Percentiles rank a stretch among this genome's conserved stretches.
Evolutionary conservation across 2,113 vertebrate species (phyloP).

Genomic region (Notiomystis cincta): DNA sequence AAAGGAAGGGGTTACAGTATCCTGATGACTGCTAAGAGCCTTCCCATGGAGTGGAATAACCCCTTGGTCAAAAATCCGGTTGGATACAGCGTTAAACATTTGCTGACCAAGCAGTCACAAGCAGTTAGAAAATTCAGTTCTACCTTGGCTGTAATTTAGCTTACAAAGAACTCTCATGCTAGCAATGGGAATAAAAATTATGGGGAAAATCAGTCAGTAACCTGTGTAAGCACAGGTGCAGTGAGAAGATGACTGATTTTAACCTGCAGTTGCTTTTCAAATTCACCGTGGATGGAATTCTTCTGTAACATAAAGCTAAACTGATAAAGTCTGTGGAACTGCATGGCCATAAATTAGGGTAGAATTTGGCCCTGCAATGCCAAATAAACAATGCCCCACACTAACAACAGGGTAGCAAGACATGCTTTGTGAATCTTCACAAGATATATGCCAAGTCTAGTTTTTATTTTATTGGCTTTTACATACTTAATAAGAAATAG

Average conservation of each 20-base stretch:
- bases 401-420: background rate
- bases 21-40: background rate
- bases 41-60: background rate
- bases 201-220: background rate
- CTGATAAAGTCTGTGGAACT: background rate
- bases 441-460: background rate
- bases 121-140: background rate
- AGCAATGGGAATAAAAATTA: background rate
- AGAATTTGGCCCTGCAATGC: background rate
- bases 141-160: background rate
- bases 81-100: background rate
- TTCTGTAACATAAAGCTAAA: background rate
- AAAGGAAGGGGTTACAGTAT: background rate
- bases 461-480: background rate
- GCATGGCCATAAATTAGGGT: background rate
- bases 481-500: background rate
- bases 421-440: background rate
- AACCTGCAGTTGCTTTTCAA: background rate
- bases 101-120: background rate
- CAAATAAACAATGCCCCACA: background rate
- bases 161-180: background rate
- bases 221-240: background rate
- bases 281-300: background rate
- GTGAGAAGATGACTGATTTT: background rate
- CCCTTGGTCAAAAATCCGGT: background rate